phyloP scores from a whole-genome alignment of 2,113 vertebrate genomes.

The Gallinago undulata region DNA sequence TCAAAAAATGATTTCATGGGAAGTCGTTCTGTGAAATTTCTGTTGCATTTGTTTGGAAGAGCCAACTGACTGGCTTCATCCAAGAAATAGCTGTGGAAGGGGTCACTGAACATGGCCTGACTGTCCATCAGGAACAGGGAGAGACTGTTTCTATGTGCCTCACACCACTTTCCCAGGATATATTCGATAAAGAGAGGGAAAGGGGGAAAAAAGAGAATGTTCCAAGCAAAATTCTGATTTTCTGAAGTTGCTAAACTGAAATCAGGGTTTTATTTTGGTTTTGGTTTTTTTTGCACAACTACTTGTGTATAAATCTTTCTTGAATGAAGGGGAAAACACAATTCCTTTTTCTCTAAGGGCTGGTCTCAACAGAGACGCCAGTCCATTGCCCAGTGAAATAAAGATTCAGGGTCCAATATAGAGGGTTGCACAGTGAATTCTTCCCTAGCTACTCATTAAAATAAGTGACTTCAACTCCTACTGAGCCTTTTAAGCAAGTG shows the following conservation, averaged over 20 bases:
- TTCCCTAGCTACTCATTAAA: neutral
- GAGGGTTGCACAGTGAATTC: accelerated
- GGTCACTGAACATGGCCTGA: neutral
- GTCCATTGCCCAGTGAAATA: neutral
- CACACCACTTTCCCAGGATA: neutral
- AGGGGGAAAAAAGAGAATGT: neutral
- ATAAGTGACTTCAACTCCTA: neutral
- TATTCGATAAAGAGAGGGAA: neutral
- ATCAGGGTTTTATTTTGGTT: neutral
- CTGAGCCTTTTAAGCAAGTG: neutral
- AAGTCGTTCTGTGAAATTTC: neutral
- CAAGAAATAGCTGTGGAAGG: neutral
- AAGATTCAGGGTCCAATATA: neutral
- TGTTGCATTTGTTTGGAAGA: neutral
- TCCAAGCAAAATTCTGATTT: neutral
- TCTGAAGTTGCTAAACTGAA: neutral
- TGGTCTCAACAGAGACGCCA: neutral
- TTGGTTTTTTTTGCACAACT: neutral
- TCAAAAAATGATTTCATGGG: neutral
- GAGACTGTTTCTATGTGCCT: neutral
- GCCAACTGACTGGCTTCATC: neutral
- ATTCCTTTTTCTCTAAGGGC: neutral
- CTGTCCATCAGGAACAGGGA: neutral
- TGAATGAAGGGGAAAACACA: accelerated
- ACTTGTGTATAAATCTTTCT: neutral